Base-by-base conservation (phyloP, 30 jellyfish, hydroid and myxozoan genomes). In the Aurelia aurita region DNA sequence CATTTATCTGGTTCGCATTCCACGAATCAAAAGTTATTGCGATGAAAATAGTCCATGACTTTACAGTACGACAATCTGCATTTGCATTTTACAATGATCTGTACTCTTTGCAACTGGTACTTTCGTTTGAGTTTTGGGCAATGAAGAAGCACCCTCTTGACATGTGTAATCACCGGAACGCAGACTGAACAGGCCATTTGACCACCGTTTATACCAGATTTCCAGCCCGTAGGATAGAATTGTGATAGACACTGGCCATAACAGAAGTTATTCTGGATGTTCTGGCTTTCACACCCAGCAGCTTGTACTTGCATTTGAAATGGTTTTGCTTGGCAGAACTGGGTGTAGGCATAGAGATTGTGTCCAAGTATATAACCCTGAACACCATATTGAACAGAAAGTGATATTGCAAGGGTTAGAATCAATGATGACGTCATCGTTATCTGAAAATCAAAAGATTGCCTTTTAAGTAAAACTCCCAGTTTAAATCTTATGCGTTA, bases 171-270 rank as follows among this genome's bases (percentile, higher is more conserved):
- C 26, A 68, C 79, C 12, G 92, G 92, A 19, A 45, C 61, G 46
- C 92, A 82, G 15, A 70, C 86, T 12, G 68, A 25, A 58, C 92
- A 82, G 8, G 86, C 71, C 79, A 82, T 58, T 12, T 32, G 62
- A 7, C 51, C 77, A 25, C 70, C 25, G 31, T 19, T 31, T 3
- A 53, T 8, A 43, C 59, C 79, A 13, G 71, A 43, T 69, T 58
- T 59, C 85, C 82, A 64, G 46, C 86, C 70, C 25, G 79, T 67
- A 19, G 92, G 92, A 73, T 67, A 45, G 67, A 64, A 82, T 35
- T 64, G 85, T 7, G 92, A 82, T 8, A 82, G 77, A 63, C 92
- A 82, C 44, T 82, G 92, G 23, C 92, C 92, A 58, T 68, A 82
- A 45, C 92, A 82, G 69, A 47, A 82, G 72, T 58, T 82, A 29